Base-by-base conservation (phyloP, 1,140 invertebrate species). In the Drosophila lacertosa region DNA sequence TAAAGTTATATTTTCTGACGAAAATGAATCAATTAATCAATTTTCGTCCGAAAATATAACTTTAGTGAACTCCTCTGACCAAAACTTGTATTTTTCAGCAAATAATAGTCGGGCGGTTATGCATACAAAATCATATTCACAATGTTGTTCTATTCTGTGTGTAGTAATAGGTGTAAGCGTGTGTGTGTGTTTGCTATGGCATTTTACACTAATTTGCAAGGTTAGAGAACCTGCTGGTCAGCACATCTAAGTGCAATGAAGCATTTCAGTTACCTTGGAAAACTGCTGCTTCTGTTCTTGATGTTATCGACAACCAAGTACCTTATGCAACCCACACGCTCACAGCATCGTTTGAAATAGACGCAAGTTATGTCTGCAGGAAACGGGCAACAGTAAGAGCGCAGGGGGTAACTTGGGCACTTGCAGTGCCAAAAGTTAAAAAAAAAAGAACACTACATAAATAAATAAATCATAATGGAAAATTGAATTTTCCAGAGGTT, bases 281-380 rank as follows among this genome's bases (percentile, higher is more conserved):
- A 7, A 7, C 26, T 29, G 26, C 26, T 29, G 26, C 4, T 24
- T 3, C 22, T 24, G 22, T 37, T 54, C 26, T 11, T 44, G 24
- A 20, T 62, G 65, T 51, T 68, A 60, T 68, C 32, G 57, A 60
- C 57, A 62, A 37, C 58, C 44, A 62, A 37, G 37, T 37, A 45
- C 44, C 45, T 20, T n/a, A 59, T 18, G 16, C 45, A 7, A 37
- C 26, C 11, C 13, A 20, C 39, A 18, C 22, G 48, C n/a, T 26
- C 42, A 35, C n/a, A 39, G 2, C 16, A 9, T 5, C 15, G 32
- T 35, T 35, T 51, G 29, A 51, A 35, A 35, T 39, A 10, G 51
- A 33, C 37, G 9, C 35, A 54, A 15, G 33, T 24, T 39, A 39
- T 39, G 51, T 29, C 4, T 6, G 4, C 18, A 37, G 11, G 20